Conservation (phyloP, 2,888 invertebrate genomes). For the Ophion ellenae region DNA sequence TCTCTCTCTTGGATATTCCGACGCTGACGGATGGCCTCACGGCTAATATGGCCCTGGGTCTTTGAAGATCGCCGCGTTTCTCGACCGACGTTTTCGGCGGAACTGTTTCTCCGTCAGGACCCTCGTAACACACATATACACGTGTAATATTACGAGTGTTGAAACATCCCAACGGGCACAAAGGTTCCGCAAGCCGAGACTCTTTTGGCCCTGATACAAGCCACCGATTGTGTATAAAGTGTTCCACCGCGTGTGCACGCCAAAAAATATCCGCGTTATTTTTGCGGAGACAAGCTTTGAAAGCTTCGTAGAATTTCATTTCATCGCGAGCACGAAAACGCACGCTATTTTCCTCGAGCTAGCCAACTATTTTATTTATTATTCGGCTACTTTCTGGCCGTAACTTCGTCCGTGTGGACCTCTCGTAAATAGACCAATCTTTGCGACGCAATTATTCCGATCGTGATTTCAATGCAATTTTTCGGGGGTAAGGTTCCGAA, state of each 20-base stretch:
- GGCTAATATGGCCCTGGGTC: conserved; percentile 80
- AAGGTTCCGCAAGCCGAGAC: conserved; percentile 59
- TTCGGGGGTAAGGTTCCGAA: too few species aligned
- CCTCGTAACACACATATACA: conserved; percentile 21
- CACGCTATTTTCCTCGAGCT: neutral
- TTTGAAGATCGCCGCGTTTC: conserved; percentile 80
- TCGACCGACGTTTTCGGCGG: conserved; percentile 69
- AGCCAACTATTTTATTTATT: neutral
- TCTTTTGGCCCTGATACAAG: conserved; percentile 50
- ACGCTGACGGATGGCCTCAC: conserved; percentile 83
- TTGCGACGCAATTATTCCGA: neutral
- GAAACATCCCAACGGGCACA: conserved; percentile 61
- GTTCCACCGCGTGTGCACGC: conserved; percentile 46
- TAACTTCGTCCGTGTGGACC: neutral
- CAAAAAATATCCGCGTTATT: conserved; percentile 54
- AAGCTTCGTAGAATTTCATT: conserved; percentile 51
- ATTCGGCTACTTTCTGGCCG: neutral
- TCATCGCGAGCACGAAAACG: conserved; percentile 19
- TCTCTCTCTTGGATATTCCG: conserved; percentile 75
- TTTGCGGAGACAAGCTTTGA: conserved; percentile 37
- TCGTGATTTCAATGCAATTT: neutral
- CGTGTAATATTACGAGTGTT: conserved; percentile 51
- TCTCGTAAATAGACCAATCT: neutral
- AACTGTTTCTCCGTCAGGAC: conserved; percentile 44
- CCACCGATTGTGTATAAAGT: conserved; percentile 67